A percentile compares a stretch with the other conserved stretches of the same genome.
These are phyloP conservation scores for Neotragus pygmaeus DNA, from an alignment of 2,113 vertebrate species.

Conservation along the genomic window DNA sequence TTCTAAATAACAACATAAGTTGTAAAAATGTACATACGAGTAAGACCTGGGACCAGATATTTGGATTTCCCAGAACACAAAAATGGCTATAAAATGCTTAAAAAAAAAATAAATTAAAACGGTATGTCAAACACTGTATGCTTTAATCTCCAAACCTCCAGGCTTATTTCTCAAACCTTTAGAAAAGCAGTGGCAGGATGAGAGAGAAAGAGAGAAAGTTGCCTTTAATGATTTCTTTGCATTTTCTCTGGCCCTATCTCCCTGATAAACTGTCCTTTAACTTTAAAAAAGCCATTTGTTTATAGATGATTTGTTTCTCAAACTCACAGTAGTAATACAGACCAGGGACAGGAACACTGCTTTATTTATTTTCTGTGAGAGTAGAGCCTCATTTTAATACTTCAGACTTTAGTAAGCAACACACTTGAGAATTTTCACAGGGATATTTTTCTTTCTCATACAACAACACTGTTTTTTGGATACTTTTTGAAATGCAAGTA, in stretches of 20 bases:
- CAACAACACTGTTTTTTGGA: neutral
- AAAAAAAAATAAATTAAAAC: neutral
- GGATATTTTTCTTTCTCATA: neutral
- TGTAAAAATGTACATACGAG: neutral
- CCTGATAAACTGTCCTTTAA: neutral
- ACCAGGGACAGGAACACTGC: neutral
- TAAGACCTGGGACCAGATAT: neutral
- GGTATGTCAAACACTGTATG: neutral
- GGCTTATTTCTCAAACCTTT: neutral
- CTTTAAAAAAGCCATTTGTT: constrained; percentile 26
- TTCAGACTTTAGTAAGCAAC: constrained; percentile 8
- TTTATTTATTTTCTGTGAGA: constrained; percentile 43
- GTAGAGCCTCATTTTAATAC: neutral
- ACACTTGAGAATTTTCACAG: neutral
- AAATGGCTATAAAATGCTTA: neutral
- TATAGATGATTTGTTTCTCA: constrained; percentile 24
- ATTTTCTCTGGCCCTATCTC: neutral
- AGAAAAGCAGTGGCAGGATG: neutral
- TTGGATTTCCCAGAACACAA: neutral
- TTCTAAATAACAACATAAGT: neutral
- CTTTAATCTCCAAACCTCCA: neutral
- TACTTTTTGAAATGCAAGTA: neutral
- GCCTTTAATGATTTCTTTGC: neutral
- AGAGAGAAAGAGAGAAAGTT: neutral
- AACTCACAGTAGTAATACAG: constrained; percentile 20